phyloP scores from a whole-genome alignment of 2,797 vertebrate genomes.

The Acropternis orthonyx region DNA sequence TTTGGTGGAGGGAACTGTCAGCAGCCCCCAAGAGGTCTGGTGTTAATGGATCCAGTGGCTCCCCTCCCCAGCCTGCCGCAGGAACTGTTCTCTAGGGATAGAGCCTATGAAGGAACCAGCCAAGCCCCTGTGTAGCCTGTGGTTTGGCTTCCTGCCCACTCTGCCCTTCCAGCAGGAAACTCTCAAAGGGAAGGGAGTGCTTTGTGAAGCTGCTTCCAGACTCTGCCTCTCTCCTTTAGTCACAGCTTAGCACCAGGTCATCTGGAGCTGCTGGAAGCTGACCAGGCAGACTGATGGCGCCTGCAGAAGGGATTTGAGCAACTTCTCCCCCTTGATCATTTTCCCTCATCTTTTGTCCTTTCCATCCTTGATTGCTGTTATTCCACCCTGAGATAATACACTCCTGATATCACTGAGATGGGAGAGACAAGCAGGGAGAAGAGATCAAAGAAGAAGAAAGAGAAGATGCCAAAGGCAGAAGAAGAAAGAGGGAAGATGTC shows the following conservation, averaged over 20 bases:
- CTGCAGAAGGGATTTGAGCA: slow-evolving; percentile 37
- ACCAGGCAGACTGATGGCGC: slow-evolving; percentile 58
- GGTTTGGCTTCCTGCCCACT: slow-evolving; percentile 26
- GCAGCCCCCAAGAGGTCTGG: not conserved
- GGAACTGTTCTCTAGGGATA: slow-evolving; percentile 9
- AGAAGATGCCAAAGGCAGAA: slow-evolving; percentile 48
- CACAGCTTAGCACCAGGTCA: slow-evolving; percentile 2
- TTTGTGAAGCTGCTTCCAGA: slow-evolving; percentile 1
- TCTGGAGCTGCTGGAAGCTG: slow-evolving; percentile 50
- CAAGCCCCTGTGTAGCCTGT: slow-evolving; percentile 32
- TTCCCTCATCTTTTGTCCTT: slow-evolving; percentile 40
- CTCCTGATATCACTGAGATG: slow-evolving; percentile 38
- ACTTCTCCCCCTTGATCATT: slow-evolving; percentile 46
- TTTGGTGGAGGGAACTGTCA: not conserved
- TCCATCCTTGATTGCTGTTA: slow-evolving; percentile 27
- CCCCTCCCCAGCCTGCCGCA: not conserved
- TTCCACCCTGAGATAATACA: slow-evolving; percentile 22
- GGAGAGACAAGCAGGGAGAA: slow-evolving; percentile 32
- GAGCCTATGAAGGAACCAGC: not conserved
- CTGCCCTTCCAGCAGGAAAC: slow-evolving; percentile 26
- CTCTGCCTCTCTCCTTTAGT: not conserved
- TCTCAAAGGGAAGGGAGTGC: slow-evolving; percentile 29
- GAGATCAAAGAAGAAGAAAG: slow-evolving; percentile 49
- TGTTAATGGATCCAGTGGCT: not conserved
- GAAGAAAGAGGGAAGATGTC: slow-evolving; percentile 25